A percentile compares a stretch with the other conserved stretches of the same genome.
phyloP scores from a whole-genome alignment of 2,113 vertebrate species.

The Nannobrachium achirus region DNA sequence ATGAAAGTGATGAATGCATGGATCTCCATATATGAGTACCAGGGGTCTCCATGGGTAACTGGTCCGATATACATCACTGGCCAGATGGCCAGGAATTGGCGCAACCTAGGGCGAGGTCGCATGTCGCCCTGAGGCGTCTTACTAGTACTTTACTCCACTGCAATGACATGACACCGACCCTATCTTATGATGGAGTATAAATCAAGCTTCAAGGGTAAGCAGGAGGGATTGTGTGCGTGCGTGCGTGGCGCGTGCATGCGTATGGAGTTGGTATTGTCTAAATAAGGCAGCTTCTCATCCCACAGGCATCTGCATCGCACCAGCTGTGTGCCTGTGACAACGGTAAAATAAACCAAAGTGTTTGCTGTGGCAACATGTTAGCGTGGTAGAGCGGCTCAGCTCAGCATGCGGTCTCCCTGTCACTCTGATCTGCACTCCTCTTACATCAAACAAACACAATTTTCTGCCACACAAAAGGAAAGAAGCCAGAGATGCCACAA shows the following conservation, averaged over 20 bases:
- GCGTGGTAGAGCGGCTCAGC: constrained; percentile 29
- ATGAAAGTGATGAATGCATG: too few relatives aligned
- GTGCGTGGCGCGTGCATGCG: background rate
- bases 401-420: constrained; percentile 34
- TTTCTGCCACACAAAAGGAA: constrained; percentile 16
- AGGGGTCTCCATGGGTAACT: too few relatives aligned
- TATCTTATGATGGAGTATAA: too few relatives aligned
- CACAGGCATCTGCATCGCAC: constrained; percentile 47
- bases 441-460: constrained; percentile 48
- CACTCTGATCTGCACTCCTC: constrained; percentile 48
- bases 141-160: too few relatives aligned
- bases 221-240: background rate
- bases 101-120: too few relatives aligned
- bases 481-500: background rate
- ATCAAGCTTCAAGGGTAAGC: background rate
- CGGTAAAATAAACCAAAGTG: constrained; percentile 57
- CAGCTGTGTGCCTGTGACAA: constrained; percentile 68
- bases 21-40: too few relatives aligned
- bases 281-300: constrained; percentile 66
- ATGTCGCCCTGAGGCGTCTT: too few relatives aligned
- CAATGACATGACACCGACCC: too few relatives aligned
- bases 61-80: too few relatives aligned
- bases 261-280: constrained; percentile 39
- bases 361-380: constrained; percentile 67
- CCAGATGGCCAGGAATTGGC: too few relatives aligned